These are phyloP conservation scores for Xyliphius kryptos DNA, from an alignment of 2,113 vertebrate species.

Conservation along the genomic window DNA sequence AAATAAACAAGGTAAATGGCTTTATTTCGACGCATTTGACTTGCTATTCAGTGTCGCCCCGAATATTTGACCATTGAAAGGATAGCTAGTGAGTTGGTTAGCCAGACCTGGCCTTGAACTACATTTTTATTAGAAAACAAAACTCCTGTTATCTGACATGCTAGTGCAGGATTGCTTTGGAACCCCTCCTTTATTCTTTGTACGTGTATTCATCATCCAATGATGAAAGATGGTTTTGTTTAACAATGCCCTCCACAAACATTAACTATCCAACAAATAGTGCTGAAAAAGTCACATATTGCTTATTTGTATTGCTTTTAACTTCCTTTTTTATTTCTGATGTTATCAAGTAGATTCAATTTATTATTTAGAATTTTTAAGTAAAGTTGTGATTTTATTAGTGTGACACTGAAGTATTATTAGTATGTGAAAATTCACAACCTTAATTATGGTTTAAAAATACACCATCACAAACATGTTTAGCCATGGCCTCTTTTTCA, in stretches of 20 bases:
- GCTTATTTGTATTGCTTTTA: neutral
- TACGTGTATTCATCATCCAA: neutral
- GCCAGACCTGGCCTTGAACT: constrained; percentile 37
- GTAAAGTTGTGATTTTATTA: no score
- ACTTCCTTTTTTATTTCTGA: neutral
- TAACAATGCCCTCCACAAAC: no score
- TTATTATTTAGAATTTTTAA: no score
- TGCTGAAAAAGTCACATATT: neutral
- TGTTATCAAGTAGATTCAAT: no score
- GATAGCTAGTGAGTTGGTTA: constrained; percentile 8
- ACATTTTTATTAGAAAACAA: neutral
- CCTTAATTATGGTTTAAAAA: no score
- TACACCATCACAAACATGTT: no score
- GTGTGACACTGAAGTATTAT: no score
- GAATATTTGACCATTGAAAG: neutral
- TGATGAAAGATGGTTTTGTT: neutral
- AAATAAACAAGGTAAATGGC: constrained; percentile 79
- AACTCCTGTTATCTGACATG: no score
- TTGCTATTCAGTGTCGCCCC: neutral
- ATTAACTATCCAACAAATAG: neutral
- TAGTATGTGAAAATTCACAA: no score
- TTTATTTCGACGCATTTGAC: neutral
- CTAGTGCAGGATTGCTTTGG: no score
- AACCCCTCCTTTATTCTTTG: no score
- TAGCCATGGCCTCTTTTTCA: no score